Percentiles rank a stretch among this genome's conserved stretches.
phyloP scores from a whole-genome alignment of 2,888 invertebrate genomes.

The Spatulosminthurus flaviceps region DNA sequence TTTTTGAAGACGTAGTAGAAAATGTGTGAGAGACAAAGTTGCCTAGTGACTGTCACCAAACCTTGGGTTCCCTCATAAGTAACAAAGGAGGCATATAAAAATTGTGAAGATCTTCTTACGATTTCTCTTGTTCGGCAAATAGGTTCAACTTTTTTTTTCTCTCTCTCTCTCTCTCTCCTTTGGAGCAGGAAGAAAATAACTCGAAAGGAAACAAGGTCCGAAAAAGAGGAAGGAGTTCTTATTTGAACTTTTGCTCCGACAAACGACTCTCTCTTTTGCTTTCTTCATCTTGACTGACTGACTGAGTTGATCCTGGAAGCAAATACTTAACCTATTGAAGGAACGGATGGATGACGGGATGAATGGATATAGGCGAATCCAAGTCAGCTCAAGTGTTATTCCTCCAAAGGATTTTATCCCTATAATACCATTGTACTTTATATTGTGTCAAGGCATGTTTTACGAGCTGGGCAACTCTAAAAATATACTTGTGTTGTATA shows the following conservation, averaged over 20 bases:
- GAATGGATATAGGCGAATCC: neutral
- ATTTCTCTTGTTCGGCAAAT: neutral
- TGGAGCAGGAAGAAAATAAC: slow-evolving; percentile 7
- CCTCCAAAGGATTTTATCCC: neutral
- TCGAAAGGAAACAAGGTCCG: slow-evolving; percentile 14
- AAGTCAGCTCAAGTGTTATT: slow-evolving; percentile 14
- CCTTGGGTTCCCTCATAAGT: neutral
- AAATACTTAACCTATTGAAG: slow-evolving; percentile 16
- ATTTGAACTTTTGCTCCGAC: neutral
- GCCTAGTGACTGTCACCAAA: slow-evolving; percentile 1
- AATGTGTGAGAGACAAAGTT: neutral
- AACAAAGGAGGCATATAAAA: slow-evolving; percentile 13
- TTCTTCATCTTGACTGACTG: slow-evolving; percentile 1
- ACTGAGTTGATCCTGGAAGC: slow-evolving; percentile 20
- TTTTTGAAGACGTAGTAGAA: too few relatives aligned
- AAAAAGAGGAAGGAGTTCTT: neutral
- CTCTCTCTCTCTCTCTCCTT: too few relatives aligned
- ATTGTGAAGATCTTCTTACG: neutral
- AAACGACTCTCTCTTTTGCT: slow-evolving; percentile 10
- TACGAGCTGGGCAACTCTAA: slow-evolving; percentile 33
- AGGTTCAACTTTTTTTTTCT: slow-evolving; percentile 1
- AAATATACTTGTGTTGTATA: slow-evolving; percentile 42
- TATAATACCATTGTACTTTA: slow-evolving; percentile 3
- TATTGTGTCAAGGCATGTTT: slow-evolving; percentile 41
- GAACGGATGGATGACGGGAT: slow-evolving; percentile 24